phyloP scores from a whole-genome alignment of 53 echinoderm and acorn worm species.

The Patiria pectinifera region DNA sequence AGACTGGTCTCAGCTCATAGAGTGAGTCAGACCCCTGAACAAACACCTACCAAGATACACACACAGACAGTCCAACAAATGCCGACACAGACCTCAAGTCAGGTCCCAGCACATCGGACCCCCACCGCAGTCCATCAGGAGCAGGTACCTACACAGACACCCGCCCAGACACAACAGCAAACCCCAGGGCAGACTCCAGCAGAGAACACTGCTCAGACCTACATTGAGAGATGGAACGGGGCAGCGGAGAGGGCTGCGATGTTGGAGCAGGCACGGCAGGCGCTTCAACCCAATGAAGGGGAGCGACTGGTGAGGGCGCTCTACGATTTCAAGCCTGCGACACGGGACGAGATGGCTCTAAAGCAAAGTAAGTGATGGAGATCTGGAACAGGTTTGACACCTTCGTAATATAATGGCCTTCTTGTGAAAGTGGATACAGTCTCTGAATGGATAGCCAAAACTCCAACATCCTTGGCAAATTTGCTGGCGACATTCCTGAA shows the following conservation, averaged over 20 bases:
- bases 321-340: slow-evolving; percentile 78
- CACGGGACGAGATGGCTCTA: slow-evolving; percentile 76
- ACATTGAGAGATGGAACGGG: slow-evolving; percentile 8
- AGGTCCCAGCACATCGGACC: not conserved
- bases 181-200: not conserved
- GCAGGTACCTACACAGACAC: not conserved
- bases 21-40: not conserved
- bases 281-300: slow-evolving; percentile 62
- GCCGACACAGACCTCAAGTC: not conserved
- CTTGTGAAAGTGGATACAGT: not conserved
- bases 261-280: slow-evolving; percentile 36
- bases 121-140: not conserved
- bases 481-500: not conserved
- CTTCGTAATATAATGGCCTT: not conserved
- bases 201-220: slow-evolving; percentile 7
- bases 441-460: no score
- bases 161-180: not conserved
- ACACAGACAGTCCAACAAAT: slow-evolving; percentile 1
- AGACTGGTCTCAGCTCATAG: not conserved
- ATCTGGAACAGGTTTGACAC: not conserved
- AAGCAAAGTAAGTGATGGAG: slow-evolving; percentile 26
- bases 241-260: slow-evolving; percentile 12
- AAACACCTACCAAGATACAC: not conserved
- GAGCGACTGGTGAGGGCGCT: slow-evolving; percentile 77
- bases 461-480: not conserved